Evolutionary conservation across 1,140 invertebrate genomes (phyloP), one percentile per base, ranked within the genome.

Genomic region (Euglossa dilemma): DNA sequence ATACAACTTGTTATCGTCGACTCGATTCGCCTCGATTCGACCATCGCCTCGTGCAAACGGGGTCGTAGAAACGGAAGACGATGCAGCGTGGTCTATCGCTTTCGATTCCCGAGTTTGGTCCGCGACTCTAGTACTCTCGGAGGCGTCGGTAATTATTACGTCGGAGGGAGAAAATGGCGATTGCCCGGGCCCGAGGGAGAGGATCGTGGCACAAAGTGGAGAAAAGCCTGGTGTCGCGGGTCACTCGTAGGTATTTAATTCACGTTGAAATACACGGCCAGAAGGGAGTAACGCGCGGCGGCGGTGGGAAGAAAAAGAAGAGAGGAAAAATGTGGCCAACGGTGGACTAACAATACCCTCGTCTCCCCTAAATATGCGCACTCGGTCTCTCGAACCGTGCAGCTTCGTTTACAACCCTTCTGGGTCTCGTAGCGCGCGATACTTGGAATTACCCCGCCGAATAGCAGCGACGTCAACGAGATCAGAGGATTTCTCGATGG

Each of bases 101-200:
- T 56, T 81, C 71, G 43, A 36, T n/a, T n/a, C 16, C 20, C n/a
- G 16, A 16, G 28, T 78, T 18, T 20, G 20, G 20, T 23, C n/a
- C 36, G 6, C 36, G 20, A 23, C 5, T 56, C 36, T 25, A 8
- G 9, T 2, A 7, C 45, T 9, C 25, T 63, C 36, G 77, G 78
- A 85, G 71, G 61, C 70, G 73, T 45, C 79, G 47, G 59, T 82
- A 82, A 87, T 85, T 82, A 85, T 82, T 87, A 87, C 83, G 80
- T 57, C 56, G 20, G 69, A 23, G 25, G 12, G 20, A 16, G 16
- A 23, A 36, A 43, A 47, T 25, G 28, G 28, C 12, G 56, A 14
- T n/a, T n/a, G 28, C 16, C 20, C 8, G 18, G 11, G 25, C 75
- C 9, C 52, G 3, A 28, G 23, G 8, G 54, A 23, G 9, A 25